Percentiles rank a stretch among this genome's conserved stretches.
Conservation (phyloP, 2,113 vertebrate genomes). For the Erythrolamprus reginae region DNA sequence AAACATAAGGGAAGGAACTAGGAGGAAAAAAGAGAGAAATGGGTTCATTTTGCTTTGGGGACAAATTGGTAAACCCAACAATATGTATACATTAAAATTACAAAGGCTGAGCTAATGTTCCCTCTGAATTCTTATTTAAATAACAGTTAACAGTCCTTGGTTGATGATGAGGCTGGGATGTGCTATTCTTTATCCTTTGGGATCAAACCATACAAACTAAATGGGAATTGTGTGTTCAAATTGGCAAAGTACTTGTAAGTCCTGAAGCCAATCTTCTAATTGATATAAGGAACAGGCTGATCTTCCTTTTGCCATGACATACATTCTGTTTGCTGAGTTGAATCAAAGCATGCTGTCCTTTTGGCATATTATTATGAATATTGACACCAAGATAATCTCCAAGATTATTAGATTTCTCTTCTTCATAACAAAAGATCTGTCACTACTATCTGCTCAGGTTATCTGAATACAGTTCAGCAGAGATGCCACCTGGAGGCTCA, state of each 20-base stretch:
- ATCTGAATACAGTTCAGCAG: not conserved
- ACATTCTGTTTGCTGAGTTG: not conserved
- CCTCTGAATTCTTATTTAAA: not conserved
- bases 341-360: not conserved
- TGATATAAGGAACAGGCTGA: not conserved
- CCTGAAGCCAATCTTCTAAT: not conserved
- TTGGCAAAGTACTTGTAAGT: not conserved
- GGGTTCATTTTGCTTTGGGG: not conserved
- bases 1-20: not conserved
- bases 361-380: not conserved
- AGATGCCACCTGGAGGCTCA: constrained; percentile 1
- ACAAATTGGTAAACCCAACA: not conserved
- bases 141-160: not conserved
- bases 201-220: not conserved
- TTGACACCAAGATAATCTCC: not conserved
- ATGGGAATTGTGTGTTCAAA: not conserved
- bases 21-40: not conserved
- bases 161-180: not conserved
- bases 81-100: not conserved
- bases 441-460: not conserved
- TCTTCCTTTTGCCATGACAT: not conserved
- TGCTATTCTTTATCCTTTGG: not conserved
- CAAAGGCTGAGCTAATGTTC: not conserved
- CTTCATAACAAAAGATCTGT: not conserved
- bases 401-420: not conserved